Conservation (phyloP, 2,888 invertebrate genomes). For the Abscondita cerata region DNA sequence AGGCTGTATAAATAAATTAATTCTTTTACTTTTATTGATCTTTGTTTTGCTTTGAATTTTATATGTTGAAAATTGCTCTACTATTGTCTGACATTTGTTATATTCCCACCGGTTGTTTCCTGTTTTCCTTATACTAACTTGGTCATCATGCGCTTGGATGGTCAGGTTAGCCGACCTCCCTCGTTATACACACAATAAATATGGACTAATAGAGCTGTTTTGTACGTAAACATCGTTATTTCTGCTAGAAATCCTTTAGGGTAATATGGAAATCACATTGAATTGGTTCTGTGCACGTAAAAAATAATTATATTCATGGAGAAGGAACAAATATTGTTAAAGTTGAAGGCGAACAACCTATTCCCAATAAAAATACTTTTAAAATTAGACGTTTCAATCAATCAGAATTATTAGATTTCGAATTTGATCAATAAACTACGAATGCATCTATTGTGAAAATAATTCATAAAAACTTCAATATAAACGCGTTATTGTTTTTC, state of each 20-base stretch:
- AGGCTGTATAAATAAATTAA: conserved; percentile 19
- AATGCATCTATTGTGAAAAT: conserved; percentile 52
- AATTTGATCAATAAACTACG: conserved; percentile 45
- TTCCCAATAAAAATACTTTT: no score
- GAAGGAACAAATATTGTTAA: no score
- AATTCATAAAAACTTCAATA: conserved; percentile 55
- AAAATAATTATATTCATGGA: conserved; percentile 11
- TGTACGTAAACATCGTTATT: conserved; percentile 58
- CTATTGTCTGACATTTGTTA: conserved; percentile 45
- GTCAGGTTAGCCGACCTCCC: conserved; percentile 48
- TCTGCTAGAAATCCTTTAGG: conserved; percentile 51
- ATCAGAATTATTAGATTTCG: conserved; percentile 27
- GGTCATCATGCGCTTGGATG: conserved; percentile 52
- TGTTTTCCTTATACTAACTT: conserved; percentile 50
- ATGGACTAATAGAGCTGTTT: conserved; percentile 57
- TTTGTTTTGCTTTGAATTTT: conserved; percentile 21
- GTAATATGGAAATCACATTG: conserved; percentile 35
- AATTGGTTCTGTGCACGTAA: conserved; percentile 18
- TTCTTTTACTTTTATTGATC: conserved; percentile 23
- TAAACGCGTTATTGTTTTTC: conserved; percentile 57
- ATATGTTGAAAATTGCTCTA: conserved; percentile 24
- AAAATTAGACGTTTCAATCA: no score
- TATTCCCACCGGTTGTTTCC: conserved; percentile 51
- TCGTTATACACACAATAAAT: conserved; percentile 57
- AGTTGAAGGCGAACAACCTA: no score